Conservation (phyloP, 2,888 invertebrate genomes). For the Aphidius colemani region DNA sequence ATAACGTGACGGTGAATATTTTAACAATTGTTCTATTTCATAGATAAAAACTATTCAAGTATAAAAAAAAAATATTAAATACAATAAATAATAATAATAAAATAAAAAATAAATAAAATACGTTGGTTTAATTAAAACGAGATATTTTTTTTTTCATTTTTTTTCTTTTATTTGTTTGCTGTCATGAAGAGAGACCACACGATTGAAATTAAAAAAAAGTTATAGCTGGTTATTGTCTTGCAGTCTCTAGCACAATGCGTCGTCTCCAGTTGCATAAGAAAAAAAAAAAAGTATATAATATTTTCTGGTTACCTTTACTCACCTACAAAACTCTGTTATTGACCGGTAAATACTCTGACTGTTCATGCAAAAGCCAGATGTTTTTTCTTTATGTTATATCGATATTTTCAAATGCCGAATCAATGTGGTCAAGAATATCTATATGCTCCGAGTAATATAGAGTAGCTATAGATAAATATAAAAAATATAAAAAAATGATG, state of each 20-base stretch:
- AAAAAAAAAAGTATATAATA: background rate
- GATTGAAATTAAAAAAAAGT: slow-evolving; percentile 27
- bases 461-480: too few relatives aligned
- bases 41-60: too few relatives aligned
- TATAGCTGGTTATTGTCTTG: slow-evolving; percentile 27
- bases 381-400: slow-evolving; percentile 39
- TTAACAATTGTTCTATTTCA: too few relatives aligned
- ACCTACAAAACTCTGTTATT: slow-evolving; percentile 26
- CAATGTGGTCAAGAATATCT: too few relatives aligned
- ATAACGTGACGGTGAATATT: background rate
- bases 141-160: slow-evolving; percentile 7
- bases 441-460: too few relatives aligned
- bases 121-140: slow-evolving; percentile 1
- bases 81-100: too few relatives aligned
- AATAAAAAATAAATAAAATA: slow-evolving; percentile 4
- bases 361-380: slow-evolving; percentile 39
- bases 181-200: slow-evolving; percentile 11
- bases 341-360: slow-evolving; percentile 31
- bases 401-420: slow-evolving; percentile 28
- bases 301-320: slow-evolving; percentile 7
- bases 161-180: slow-evolving; percentile 7
- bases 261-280: slow-evolving; percentile 25
- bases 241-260: slow-evolving; percentile 23
- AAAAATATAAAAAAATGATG: slow-evolving; percentile 1
- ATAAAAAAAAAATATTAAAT: background rate